Percentiles rank a stretch among this genome's conserved stretches.
Conservation (phyloP, 1,140 invertebrate species). For the Colletes gigas region DNA sequence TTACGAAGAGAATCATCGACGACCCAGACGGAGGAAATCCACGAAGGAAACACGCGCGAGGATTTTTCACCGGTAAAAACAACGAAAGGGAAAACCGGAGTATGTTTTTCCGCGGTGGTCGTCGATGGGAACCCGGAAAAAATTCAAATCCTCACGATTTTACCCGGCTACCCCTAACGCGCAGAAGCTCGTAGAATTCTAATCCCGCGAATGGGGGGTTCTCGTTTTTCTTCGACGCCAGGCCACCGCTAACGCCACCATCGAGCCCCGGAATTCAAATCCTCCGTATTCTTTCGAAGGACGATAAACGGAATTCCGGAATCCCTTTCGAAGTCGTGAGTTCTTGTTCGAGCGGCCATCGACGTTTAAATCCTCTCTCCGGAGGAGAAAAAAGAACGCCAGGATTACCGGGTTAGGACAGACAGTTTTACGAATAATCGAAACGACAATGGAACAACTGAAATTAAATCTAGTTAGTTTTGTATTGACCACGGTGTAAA, state of each 20-base stretch:
- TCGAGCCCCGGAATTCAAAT: conserved; percentile 20
- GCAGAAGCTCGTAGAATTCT: conserved; percentile 1
- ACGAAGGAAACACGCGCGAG: neutral
- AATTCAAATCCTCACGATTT: conserved; percentile 21
- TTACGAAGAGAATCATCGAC: too few species aligned
- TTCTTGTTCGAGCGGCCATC: neutral
- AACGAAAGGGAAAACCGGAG: neutral
- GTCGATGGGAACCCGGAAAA: neutral
- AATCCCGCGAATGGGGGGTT: conserved; percentile 8
- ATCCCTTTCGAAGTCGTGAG: neutral
- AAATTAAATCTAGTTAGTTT: too few species aligned
- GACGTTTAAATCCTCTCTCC: neutral
- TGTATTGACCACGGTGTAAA: too few species aligned
- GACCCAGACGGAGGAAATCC: neutral
- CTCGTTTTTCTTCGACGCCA: conserved; percentile 5
- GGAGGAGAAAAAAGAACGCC: too few species aligned
- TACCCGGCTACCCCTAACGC: neutral
- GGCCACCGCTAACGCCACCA: neutral
- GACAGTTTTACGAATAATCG: neutral
- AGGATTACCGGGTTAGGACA: neutral
- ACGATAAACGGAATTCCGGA: neutral
- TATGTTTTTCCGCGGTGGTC: conserved; percentile 9
- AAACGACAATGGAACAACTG: too few species aligned
- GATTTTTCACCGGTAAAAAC: neutral
- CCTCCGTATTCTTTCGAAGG: neutral